Evolutionary conservation across 2,888 invertebrate genomes (phyloP).

Genomic region (Trichogramma evanescens): DNA sequence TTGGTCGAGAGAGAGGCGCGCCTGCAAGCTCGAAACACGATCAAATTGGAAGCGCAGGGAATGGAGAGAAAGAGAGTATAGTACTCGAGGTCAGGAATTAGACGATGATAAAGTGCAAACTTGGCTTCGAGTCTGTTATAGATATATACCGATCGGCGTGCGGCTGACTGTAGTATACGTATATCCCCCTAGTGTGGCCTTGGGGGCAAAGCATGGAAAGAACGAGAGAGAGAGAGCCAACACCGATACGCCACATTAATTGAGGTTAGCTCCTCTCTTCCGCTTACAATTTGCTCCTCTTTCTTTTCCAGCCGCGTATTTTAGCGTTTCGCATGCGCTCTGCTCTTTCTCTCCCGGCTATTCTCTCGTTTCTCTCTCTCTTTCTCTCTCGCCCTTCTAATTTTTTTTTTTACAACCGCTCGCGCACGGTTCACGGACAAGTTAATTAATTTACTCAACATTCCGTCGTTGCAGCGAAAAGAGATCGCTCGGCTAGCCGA

Average conservation of each 20-base stretch:
- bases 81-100: too few species aligned
- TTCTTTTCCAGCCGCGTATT: not conserved
- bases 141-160: too few species aligned
- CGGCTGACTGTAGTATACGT: too few species aligned
- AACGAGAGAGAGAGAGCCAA: not conserved
- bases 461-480: not conserved
- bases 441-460: slow-evolving; percentile 20
- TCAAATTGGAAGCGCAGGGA: too few species aligned
- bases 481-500: not conserved
- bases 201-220: too few species aligned
- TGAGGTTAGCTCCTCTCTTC: slow-evolving; percentile 15
- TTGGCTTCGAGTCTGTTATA: too few species aligned
- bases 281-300: slow-evolving; percentile 10
- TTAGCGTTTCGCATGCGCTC: not conserved
- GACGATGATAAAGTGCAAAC: too few species aligned
- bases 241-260: slow-evolving; percentile 10
- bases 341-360: not conserved
- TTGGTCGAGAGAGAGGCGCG: too few species aligned
- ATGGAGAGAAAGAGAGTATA: too few species aligned
- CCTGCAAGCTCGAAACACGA: too few species aligned
- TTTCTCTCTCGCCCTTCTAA: not conserved
- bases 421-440: slow-evolving; percentile 3
- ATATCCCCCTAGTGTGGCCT: too few species aligned
- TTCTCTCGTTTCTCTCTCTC: not conserved
- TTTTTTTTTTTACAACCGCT: not conserved